These are phyloP conservation scores for Amblyornis subalaris DNA, from an alignment of 2,113 vertebrate genomes.

Conservation along the genomic window DNA sequence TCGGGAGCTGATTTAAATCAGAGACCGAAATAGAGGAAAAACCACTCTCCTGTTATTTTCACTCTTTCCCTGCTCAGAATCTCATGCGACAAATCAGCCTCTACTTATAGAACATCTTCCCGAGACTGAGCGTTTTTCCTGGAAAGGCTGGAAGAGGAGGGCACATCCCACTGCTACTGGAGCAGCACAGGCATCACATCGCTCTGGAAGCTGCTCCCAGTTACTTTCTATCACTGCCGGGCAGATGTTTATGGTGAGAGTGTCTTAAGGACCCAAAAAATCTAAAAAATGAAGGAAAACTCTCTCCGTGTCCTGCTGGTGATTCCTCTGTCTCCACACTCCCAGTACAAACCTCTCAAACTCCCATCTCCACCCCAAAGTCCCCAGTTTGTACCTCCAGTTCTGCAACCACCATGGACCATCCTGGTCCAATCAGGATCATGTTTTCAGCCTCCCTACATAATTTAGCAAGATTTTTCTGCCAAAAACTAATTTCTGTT, in stretches of 20 bases:
- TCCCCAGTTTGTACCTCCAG: neutral
- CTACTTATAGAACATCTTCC: neutral
- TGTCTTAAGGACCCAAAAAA: neutral
- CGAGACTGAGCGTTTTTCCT: neutral
- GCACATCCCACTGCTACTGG: neutral
- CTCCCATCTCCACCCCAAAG: neutral
- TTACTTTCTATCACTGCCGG: neutral
- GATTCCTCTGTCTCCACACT: neutral
- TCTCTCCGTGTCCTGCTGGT: neutral
- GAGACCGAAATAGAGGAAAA: slow-evolving; percentile 3
- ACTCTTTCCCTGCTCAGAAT: neutral
- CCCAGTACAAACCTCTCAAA: neutral
- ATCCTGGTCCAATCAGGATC: neutral
- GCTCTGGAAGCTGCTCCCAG: neutral
- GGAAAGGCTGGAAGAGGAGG: neutral
- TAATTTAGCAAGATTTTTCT: neutral
- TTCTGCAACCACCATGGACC: neutral
- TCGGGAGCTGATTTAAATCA: neutral
- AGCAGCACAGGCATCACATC: neutral
- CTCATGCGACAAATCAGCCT: neutral
- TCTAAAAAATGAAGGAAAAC: neutral
- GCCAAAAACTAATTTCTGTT: neutral
- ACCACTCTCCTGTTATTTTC: neutral
- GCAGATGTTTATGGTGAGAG: neutral
- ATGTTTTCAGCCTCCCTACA: neutral